Percentiles rank a stretch among this genome's conserved stretches.
Conservation (phyloP, 1,140 invertebrate species). For the Stegodyphus mimosarum region DNA sequence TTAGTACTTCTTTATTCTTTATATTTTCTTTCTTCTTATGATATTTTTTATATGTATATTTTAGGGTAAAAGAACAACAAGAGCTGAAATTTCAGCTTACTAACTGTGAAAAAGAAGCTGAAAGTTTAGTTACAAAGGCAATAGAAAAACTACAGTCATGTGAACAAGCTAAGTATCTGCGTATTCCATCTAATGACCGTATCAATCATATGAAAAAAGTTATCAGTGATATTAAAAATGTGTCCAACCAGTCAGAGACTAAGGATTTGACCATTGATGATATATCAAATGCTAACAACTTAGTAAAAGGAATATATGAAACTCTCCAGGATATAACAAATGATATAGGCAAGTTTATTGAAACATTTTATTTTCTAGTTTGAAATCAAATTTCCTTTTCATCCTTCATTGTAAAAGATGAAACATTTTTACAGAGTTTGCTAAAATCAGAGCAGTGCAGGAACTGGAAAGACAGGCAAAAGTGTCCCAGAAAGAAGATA, state of each 20-base stretch:
- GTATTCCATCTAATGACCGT: neutral
- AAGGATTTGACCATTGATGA: conserved; percentile 37
- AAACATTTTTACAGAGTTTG: conserved; percentile 17
- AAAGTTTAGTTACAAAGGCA: conserved; percentile 12
- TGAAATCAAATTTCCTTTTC: neutral
- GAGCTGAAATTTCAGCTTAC: conserved; percentile 15
- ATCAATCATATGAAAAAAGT: conserved; percentile 18
- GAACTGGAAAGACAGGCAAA: neutral
- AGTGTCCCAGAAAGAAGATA: neutral
- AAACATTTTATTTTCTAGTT: neutral
- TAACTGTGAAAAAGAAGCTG: conserved; percentile 29
- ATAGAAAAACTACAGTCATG: conserved; percentile 19
- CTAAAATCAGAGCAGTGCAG: conserved; percentile 18
- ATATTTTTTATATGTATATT: neutral
- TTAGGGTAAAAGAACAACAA: conserved; percentile 28
- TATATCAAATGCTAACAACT: conserved; percentile 37
- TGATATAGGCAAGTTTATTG: conserved; percentile 25
- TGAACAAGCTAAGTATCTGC: conserved; percentile 8
- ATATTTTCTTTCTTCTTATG: too few species aligned
- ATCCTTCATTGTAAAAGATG: neutral
- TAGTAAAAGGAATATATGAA: conserved; percentile 19
- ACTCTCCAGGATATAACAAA: conserved; percentile 19
- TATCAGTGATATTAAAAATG: neutral
- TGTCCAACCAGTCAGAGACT: neutral
- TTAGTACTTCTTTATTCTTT: too few species aligned